Evolutionary conservation across 1,140 invertebrate genomes (phyloP), one percentile per base, ranked within the genome.

Genomic region (Akabosia matsudoensis): DNA sequence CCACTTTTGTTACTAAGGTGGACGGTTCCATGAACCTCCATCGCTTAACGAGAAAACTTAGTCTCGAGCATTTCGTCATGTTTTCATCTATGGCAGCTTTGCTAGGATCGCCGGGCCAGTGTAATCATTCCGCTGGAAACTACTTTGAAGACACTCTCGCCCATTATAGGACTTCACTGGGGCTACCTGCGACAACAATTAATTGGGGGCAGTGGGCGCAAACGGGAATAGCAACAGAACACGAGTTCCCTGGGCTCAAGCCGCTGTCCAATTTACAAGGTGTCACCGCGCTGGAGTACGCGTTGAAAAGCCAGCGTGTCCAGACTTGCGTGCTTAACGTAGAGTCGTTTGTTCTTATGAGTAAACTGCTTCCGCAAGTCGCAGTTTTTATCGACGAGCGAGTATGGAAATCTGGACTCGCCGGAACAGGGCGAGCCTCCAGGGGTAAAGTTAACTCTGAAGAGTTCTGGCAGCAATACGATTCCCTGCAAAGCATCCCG

Each of bases 391-490:
- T 67, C 4, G 61, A 67, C n/a, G 28, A 67, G 61, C 24, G 22
- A 10, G 28, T 67, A 3, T 61, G 54, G 54, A 61, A 61, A 61
- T 61, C 54, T 13, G 54, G 54, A 61, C 13, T 61, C 4, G 54
- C 13, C 4, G 54, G 54, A 4, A 4, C 13, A 13, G 54, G 10
- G 24, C n/a, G 14, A 56, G n/a, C 7, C 24, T 13, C 7, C 22
- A 22, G 10, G 4, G 22, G 10, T 22, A 24, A 10, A 56, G 4
- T 67, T 10, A 67, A 31, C 61, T 31, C 61, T 4, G 61, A 67
- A 31, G 24, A 67, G n/a, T 67, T 67, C 22, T 67, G 61, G 61
- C 61, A 31, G n/a, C 24, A 67, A 22, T 67, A 67, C 30, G 61
- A 67, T 30, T 16, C 26, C 24, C 3, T 22, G 3, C 1, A 28